phyloP scores from a whole-genome alignment of 2,797 vertebrate genomes.

The Distichodus sexfasciatus region DNA sequence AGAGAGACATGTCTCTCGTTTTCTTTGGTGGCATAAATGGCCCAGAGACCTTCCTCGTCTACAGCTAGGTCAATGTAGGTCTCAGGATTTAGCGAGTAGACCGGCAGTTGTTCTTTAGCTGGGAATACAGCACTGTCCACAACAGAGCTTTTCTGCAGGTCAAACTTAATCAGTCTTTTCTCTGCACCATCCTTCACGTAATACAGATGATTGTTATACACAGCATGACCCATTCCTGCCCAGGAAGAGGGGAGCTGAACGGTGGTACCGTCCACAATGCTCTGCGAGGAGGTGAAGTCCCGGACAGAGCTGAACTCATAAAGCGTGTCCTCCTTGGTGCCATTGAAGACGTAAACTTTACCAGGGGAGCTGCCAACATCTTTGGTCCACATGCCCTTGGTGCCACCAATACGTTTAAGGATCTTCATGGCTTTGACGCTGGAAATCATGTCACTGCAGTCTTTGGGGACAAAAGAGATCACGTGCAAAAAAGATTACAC shows the following conservation, averaged over 20 bases:
- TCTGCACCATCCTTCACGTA: conserved; percentile 81
- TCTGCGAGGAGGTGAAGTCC: conserved; percentile 83
- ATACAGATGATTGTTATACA: conserved; percentile 83
- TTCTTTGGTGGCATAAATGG: conserved; percentile 86
- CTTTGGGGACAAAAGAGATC: conserved; percentile 61
- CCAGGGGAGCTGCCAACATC: conserved; percentile 73
- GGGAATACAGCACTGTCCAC: conserved; percentile 88
- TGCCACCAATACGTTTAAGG: conserved; percentile 84
- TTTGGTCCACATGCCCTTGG: conserved; percentile 90
- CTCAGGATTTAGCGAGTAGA: conserved; percentile 79
- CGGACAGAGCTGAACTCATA: conserved; percentile 82
- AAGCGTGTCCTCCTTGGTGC: conserved; percentile 81
- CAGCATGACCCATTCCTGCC: conserved; percentile 87
- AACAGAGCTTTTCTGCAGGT: conserved; percentile 79
- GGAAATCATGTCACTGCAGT: conserved; percentile 91
- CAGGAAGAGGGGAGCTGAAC: conserved; percentile 85
- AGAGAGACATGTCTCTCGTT: conserved; percentile 86
- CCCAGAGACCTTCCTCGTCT: conserved; percentile 95
- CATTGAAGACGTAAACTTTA: conserved; percentile 90
- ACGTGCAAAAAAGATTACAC: background rate
- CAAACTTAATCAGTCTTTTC: conserved; percentile 86
- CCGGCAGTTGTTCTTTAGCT: conserved; percentile 74
- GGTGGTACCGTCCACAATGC: conserved; percentile 76
- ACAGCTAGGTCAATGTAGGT: conserved; percentile 89
- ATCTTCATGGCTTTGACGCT: conserved; percentile 97